Percentiles rank a stretch among this genome's conserved stretches.
phyloP scores from a whole-genome alignment of 2,797 vertebrate genomes.

The Oceanodroma leucorhoa region DNA sequence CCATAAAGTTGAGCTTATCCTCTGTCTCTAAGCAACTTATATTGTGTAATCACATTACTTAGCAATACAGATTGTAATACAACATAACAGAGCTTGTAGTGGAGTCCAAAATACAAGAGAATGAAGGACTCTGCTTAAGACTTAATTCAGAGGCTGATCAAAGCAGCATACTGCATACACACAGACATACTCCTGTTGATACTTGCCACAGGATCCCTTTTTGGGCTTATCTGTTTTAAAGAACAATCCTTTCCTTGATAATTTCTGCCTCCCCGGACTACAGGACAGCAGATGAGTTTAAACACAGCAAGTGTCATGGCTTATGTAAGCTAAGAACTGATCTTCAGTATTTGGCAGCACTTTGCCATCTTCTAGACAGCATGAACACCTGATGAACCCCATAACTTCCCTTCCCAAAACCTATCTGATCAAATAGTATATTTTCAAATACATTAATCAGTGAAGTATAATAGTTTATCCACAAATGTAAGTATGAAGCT shows the following conservation, averaged over 20 bases:
- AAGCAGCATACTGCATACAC: neutral
- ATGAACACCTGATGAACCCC: neutral
- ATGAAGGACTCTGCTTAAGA: neutral
- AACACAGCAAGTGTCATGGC: no score
- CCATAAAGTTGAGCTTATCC: no score
- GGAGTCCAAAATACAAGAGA: neutral
- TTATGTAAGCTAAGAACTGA: neutral
- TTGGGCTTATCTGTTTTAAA: neutral
- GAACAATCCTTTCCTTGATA: neutral
- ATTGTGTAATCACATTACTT: neutral
- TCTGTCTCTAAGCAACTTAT: neutral
- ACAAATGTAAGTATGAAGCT: neutral
- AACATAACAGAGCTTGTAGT: neutral
- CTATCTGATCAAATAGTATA: accelerated
- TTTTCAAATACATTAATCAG: neutral
- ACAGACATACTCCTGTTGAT: accelerated
- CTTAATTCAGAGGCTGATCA: neutral
- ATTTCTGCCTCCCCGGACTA: neutral
- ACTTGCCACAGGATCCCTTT: neutral
- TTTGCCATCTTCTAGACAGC: neutral
- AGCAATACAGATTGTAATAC: neutral
- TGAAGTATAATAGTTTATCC: neutral
- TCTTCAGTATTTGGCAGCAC: neutral
- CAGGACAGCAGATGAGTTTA: neutral
- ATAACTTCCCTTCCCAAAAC: neutral